Evolutionary conservation across 2,888 invertebrate genomes (phyloP), one percentile per base, ranked within the genome.

Genomic region (Tromatobia lineatoria): DNA sequence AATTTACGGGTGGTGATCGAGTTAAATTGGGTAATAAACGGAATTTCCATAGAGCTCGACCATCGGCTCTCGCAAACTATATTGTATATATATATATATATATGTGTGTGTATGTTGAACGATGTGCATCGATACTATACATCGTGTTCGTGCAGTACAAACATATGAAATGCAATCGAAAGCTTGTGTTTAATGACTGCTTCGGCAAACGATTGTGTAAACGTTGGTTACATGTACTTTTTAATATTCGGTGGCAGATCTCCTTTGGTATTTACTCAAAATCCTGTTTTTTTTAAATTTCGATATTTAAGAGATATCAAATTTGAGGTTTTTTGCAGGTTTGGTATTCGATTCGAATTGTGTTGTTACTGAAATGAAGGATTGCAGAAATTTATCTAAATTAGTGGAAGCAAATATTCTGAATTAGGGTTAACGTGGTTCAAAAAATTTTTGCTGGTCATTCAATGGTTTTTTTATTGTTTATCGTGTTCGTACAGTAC

Each of bases 1-100:
- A 71, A 73, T 80, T 73, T 59, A 74, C 73, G 47, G 29, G 70
- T 50, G 59, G 71, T n/a, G 38, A 34, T 70, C 67, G 77, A 61
- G 77, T 83, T 80, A 61, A 83, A 76, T 80, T 80, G 83, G 52
- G 38, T 73, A 80, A 80, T 77, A 69, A 80, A 80, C 54, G 66
- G 75, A 79, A 79, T 82, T 82, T 79, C 76, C 83, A 80, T 80
- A 71, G 61, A 61, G 80, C 66, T 67, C 57, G 66, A 23, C 34
- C 80, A 45, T 34, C 52, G 52, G 13, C 13, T 13, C 52, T 3
- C 8, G 10, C n/a, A 15, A 13, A 29, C 67, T 42, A 66, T 18
- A 10, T n/a, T 0, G 42, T 61, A 8, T 34, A 15, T 61, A 38
- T 34, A 61, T 15, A 3, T 64, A 64, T 64, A 7, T 34, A 13